Evolutionary conservation across 2,888 invertebrate species (phyloP).

Genomic region (Argyresthia goedartella): DNA sequence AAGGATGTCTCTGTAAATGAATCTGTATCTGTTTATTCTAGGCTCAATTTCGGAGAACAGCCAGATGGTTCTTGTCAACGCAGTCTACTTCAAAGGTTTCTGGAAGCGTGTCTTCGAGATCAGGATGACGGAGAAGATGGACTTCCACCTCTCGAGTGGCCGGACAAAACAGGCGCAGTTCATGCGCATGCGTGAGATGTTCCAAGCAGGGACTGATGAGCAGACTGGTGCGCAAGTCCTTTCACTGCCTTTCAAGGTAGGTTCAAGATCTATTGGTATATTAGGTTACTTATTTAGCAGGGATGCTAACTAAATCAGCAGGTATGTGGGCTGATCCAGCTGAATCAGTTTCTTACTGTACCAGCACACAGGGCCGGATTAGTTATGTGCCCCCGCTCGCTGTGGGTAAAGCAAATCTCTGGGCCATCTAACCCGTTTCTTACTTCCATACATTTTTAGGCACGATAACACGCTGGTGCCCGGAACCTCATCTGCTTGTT

Average conservation of each 20-base stretch:
- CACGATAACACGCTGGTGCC: too few relatives aligned
- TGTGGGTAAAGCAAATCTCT: too few relatives aligned
- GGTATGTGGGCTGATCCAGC: too few relatives aligned
- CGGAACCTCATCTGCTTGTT: too few relatives aligned
- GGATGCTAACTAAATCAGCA: too few relatives aligned
- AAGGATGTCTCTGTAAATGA: too few relatives aligned
- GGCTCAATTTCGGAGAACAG: constrained; percentile 62
- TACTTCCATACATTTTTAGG: too few relatives aligned
- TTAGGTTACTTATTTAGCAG: too few relatives aligned
- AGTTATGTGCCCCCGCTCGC: too few relatives aligned
- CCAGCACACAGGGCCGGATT: too few relatives aligned
- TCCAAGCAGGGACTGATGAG: constrained; percentile 63
- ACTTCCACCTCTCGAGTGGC: constrained; percentile 64
- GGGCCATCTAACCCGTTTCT: too few relatives aligned
- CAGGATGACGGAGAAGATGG: constrained; percentile 55
- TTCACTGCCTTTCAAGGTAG: constrained; percentile 75
- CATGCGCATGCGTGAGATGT: constrained; percentile 72
- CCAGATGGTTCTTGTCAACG: constrained; percentile 75
- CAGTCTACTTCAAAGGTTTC: constrained; percentile 79
- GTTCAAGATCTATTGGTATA: background rate
- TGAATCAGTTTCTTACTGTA: too few relatives aligned
- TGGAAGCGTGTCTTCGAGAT: constrained; percentile 76
- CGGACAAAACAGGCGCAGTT: constrained; percentile 58
- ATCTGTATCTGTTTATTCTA: constrained; percentile 29
- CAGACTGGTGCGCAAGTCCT: constrained; percentile 71